Base-by-base conservation (phyloP, 2,113 vertebrate genomes). In the Antigone vipio region DNA sequence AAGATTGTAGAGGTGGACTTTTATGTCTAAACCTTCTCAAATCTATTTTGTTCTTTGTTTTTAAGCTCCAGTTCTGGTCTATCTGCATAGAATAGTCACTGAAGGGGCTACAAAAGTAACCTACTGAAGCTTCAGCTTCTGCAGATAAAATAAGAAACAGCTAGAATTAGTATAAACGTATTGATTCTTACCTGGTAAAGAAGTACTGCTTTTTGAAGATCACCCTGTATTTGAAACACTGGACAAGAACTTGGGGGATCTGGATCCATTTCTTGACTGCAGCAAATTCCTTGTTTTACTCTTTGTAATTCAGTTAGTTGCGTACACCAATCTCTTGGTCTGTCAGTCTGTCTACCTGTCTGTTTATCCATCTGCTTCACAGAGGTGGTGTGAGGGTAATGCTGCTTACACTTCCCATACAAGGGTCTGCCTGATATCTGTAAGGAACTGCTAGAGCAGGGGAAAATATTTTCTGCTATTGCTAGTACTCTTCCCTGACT, bases 191-290 rank as follows among this genome's bases (percentile, higher is more conserved):
- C 32, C 50, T 74, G 50, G 23, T 89, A 59, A 87, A 90, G 42
- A 81, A 56, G 9, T 67, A 59, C 11, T 0, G 0, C 7, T 29
- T 79, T 56, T 73, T n/a, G 34, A 71, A 60, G 32, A 34, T 55
- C n/a, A n/a, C 6, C 6, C 62, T 56, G 17, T 68, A 42, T 84
- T 94, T 86, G 53, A 92, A 92, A 44, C 22, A 42, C 21, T 68
- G 30, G 68, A 40, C 16, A 35, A 66, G 34, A 88, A 11, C 17
- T 45, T 69, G 20, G 24, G 10, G 7, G n/a, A 30, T 75, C 49
- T 81, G 34, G 11, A 67, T 88, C 27, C 6, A 11, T 67, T 93
- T 84, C 50, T 85, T 1, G 2, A 59, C 23, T 74, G 59, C 42
- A 62, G 22, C 23, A 64, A 30, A 42, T 71, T 71, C 16, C 24